These are phyloP conservation scores for Rhingia rostrata DNA, from an alignment of 2,888 invertebrate genomes.

Conservation along the genomic window DNA sequence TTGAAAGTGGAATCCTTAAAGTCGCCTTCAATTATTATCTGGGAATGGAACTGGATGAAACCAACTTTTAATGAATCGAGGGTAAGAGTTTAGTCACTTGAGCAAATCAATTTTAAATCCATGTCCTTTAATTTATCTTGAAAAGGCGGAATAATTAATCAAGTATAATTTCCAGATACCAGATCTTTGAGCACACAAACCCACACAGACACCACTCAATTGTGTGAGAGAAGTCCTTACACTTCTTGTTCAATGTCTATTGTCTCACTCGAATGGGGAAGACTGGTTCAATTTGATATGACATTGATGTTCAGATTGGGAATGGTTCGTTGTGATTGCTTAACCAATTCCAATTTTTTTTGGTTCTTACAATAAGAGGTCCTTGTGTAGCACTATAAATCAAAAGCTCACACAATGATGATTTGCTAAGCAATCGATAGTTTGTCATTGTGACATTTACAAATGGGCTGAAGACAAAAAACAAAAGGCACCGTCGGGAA, in stretches of 20 bases:
- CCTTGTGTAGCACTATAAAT: constrained; percentile 55
- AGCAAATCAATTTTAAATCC: constrained; percentile 50
- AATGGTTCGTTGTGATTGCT: constrained; percentile 31
- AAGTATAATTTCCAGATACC: constrained; percentile 47
- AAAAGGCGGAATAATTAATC: constrained; percentile 58
- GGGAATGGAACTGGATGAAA: constrained; percentile 16
- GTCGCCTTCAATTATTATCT: constrained; percentile 13
- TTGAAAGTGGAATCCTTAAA: constrained; percentile 35
- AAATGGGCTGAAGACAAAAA: constrained; percentile 42
- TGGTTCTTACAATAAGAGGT: constrained; percentile 2
- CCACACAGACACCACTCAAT: not conserved
- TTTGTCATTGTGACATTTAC: constrained; percentile 68
- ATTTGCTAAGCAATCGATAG: constrained; percentile 65
- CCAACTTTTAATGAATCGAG: not conserved
- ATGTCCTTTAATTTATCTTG: constrained; percentile 47
- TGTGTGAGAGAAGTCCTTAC: constrained; percentile 8
- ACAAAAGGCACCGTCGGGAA: not conserved
- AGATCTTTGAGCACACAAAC: not conserved
- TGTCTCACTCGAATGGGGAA: not conserved
- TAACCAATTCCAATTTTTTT: constrained; percentile 35
- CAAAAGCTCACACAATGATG: constrained; percentile 53
- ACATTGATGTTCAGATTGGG: constrained; percentile 40
- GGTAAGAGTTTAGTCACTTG: constrained; percentile 30
- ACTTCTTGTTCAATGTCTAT: not conserved
- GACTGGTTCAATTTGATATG: constrained; percentile 39